These are phyloP conservation scores for mouse (Mus musculus) DNA, from an alignment of 2,113 vertebrate genomes.

Conservation along the genomic window DNA sequence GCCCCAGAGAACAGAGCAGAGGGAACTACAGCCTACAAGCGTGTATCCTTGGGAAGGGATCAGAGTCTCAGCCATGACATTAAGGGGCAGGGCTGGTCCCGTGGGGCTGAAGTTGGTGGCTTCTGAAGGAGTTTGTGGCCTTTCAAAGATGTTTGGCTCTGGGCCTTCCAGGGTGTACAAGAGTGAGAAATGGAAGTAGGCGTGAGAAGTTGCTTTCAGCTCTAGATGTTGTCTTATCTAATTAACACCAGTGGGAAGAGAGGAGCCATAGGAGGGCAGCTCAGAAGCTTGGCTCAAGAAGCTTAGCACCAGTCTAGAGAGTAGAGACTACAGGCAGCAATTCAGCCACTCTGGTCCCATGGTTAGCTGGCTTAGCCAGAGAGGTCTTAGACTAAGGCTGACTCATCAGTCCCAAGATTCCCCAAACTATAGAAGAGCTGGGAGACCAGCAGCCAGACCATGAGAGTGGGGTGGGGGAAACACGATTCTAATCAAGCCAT, in stretches of 20 bases:
- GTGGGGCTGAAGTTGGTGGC: not conserved
- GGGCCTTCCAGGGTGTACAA: not conserved
- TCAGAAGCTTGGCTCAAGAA: not conserved
- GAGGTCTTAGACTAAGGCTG: not conserved
- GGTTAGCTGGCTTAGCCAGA: not conserved
- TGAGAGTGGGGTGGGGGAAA: not conserved
- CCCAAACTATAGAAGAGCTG: not conserved
- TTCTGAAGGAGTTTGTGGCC: not conserved
- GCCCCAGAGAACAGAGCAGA: not conserved
- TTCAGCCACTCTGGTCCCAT: accelerated
- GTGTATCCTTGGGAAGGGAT: not conserved
- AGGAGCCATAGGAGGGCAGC: not conserved
- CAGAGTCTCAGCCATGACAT: not conserved
- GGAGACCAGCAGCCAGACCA: not conserved
- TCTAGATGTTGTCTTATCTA: not conserved
- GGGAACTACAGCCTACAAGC: not conserved
- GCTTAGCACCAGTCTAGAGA: not conserved
- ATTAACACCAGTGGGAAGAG: not conserved
- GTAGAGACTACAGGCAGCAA: not conserved
- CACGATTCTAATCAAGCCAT: not conserved
- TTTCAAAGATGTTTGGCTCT: not conserved
- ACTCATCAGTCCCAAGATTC: not conserved
- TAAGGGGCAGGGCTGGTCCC: too few species aligned
- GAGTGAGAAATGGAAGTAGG: not conserved
- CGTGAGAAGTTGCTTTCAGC: not conserved